phyloP scores from a whole-genome alignment of 2,888 invertebrate genomes.

The Rhynchonema sp. region DNA sequence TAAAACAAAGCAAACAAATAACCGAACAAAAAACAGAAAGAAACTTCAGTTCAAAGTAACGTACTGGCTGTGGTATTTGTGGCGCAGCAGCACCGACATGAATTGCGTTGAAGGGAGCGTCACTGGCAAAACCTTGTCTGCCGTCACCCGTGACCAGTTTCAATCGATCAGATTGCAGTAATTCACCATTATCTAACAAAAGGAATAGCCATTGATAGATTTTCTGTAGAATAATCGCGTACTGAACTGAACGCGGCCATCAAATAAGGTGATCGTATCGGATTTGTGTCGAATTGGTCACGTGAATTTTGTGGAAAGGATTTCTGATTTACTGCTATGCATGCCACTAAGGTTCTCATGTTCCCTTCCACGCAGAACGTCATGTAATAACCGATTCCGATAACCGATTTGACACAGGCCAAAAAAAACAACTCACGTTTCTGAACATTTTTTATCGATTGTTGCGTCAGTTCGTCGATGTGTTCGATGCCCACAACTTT shows the following conservation, averaged over 20 bases:
- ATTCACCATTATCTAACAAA: neutral
- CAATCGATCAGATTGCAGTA: neutral
- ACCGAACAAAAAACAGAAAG: neutral
- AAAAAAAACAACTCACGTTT: too few species aligned
- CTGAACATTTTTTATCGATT: constrained; percentile 37
- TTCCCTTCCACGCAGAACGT: too few species aligned
- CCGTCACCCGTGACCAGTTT: constrained; percentile 58
- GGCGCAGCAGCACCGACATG: constrained; percentile 39
- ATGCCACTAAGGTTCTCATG: too few species aligned
- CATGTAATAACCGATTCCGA: too few species aligned
- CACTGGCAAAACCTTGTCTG: constrained; percentile 49
- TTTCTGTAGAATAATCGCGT: too few species aligned
- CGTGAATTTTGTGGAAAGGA: too few species aligned
- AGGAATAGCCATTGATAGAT: neutral
- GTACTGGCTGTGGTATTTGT: constrained; percentile 30
- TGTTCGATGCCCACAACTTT: constrained; percentile 70
- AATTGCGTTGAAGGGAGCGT: constrained; percentile 71
- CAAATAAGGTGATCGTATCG: too few species aligned
- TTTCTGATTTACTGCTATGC: too few species aligned
- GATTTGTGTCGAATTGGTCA: too few species aligned
- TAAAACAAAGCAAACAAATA: too few species aligned
- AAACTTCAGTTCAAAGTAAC: constrained; percentile 10
- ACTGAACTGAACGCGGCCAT: too few species aligned
- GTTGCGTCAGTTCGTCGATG: constrained; percentile 55
- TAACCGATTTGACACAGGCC: too few species aligned